These are phyloP conservation scores for Formica selysi DNA, from an alignment of 1,140 invertebrate species.

Conservation along the genomic window DNA sequence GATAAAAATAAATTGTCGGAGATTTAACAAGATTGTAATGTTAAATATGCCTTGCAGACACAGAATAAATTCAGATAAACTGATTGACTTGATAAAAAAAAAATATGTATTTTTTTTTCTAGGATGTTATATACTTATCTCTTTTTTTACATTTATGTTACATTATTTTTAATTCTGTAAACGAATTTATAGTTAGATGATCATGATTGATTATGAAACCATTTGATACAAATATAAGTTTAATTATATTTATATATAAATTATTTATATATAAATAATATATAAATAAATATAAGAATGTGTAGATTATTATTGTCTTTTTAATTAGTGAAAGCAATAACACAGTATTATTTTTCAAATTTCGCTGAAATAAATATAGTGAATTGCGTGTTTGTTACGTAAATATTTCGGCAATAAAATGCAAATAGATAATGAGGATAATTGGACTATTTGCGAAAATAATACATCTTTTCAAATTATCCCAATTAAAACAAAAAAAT, in stretches of 20 bases:
- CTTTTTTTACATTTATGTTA: neutral
- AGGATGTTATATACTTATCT: neutral
- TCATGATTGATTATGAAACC: too few species aligned
- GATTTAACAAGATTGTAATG: neutral
- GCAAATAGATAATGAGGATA: neutral
- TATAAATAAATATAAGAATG: too few species aligned
- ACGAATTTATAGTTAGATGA: neutral
- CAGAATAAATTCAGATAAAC: neutral
- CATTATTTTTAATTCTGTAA: neutral
- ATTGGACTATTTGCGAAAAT: neutral
- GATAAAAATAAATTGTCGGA: neutral
- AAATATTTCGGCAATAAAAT: neutral
- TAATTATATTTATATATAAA: too few species aligned
- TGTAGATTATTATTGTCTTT: neutral
- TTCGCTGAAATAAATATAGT: neutral
- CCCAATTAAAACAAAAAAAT: neutral
- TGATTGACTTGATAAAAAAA: neutral
- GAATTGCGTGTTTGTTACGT: neutral
- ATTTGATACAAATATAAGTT: too few species aligned
- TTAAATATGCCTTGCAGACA: neutral
- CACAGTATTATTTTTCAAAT: neutral
- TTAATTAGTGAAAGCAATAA: neutral
- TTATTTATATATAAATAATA: too few species aligned
- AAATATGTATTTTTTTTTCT: neutral
- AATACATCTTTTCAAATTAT: neutral